These are phyloP conservation scores for Salminus brasiliensis DNA, from an alignment of 2,113 vertebrate species.

Conservation along the genomic window DNA sequence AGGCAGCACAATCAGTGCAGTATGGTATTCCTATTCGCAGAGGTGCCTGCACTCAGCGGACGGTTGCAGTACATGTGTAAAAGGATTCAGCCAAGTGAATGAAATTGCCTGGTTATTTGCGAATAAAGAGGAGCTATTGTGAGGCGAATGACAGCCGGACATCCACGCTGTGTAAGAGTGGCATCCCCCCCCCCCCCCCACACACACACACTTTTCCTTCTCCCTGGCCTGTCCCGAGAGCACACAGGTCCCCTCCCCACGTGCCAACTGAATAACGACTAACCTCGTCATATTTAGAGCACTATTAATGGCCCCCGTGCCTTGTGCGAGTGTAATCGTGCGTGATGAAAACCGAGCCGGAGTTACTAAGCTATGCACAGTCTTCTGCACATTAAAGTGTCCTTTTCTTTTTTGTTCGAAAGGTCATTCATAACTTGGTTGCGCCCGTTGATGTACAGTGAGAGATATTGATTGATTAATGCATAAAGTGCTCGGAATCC, in stretches of 20 bases:
- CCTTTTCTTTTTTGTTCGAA: conserved; percentile 90
- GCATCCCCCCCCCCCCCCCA: conserved; percentile 20
- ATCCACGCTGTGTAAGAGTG: conserved; percentile 36
- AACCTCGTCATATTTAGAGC: conserved; percentile 83
- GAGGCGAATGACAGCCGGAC: conserved; percentile 18
- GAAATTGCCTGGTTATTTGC: neutral
- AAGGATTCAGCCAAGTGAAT: conserved; percentile 3
- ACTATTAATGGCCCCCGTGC: conserved; percentile 79
- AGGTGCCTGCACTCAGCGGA: neutral
- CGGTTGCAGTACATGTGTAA: neutral
- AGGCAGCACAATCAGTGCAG: neutral
- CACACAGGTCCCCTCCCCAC: conserved; percentile 61
- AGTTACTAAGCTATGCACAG: conserved; percentile 93
- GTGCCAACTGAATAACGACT: conserved; percentile 80
- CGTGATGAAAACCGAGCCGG: conserved; percentile 85
- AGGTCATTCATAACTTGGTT: conserved; percentile 99
- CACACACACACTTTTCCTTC: conserved; percentile 57
- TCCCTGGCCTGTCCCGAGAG: conserved; percentile 2
- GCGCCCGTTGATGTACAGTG: conserved; percentile 95
- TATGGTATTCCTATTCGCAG: neutral
- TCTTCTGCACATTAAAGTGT: conserved; percentile 96
- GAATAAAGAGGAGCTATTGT: conserved; percentile 7
- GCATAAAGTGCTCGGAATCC: conserved; percentile 99
- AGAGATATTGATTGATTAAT: conserved; percentile 99
- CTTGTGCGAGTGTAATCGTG: conserved; percentile 87